Conservation (phyloP, 2,888 invertebrate species). For the Drosophila mulleri region DNA sequence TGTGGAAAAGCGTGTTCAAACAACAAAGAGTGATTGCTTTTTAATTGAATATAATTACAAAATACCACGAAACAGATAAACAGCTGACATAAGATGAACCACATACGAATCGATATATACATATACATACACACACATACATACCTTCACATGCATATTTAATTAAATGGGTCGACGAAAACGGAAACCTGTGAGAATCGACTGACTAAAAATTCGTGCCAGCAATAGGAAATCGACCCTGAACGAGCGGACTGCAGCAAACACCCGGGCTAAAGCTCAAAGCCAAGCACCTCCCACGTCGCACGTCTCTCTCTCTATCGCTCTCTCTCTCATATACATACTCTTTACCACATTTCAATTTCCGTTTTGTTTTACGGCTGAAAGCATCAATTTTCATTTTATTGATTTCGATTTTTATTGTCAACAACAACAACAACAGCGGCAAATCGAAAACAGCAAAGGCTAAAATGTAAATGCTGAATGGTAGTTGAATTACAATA, state of each 20-base stretch:
- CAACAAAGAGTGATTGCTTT: slow-evolving; percentile 68
- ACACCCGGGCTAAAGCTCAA: slow-evolving; percentile 23
- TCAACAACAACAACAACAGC: slow-evolving; percentile 44
- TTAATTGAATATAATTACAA: slow-evolving; percentile 68
- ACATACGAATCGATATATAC: slow-evolving; percentile 35
- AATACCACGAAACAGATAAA: slow-evolving; percentile 29
- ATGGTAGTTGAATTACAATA: slow-evolving; percentile 50
- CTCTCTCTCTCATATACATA: slow-evolving; percentile 1
- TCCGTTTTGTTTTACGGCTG: slow-evolving; percentile 78
- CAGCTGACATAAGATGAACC: slow-evolving; percentile 22
- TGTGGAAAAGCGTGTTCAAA: slow-evolving; percentile 48
- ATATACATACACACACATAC: background rate
- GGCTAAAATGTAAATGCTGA: slow-evolving; percentile 54
- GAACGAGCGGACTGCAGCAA: slow-evolving; percentile 24
- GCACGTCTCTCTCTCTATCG: background rate
- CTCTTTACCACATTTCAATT: slow-evolving; percentile 75
- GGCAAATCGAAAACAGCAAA: slow-evolving; percentile 41
- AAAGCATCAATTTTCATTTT: slow-evolving; percentile 81
- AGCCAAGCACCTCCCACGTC: background rate
- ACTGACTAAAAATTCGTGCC: slow-evolving; percentile 16
- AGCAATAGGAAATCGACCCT: slow-evolving; percentile 39
- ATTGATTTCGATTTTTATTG: slow-evolving; percentile 79
- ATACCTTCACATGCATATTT: slow-evolving; percentile 19
- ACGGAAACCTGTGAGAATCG: slow-evolving; percentile 7
- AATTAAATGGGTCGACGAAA: slow-evolving; percentile 32